Percentiles rank a stretch among this genome's conserved stretches.
Conservation (phyloP, 2,888 invertebrate species). For the Leptogaster cylindrica region DNA sequence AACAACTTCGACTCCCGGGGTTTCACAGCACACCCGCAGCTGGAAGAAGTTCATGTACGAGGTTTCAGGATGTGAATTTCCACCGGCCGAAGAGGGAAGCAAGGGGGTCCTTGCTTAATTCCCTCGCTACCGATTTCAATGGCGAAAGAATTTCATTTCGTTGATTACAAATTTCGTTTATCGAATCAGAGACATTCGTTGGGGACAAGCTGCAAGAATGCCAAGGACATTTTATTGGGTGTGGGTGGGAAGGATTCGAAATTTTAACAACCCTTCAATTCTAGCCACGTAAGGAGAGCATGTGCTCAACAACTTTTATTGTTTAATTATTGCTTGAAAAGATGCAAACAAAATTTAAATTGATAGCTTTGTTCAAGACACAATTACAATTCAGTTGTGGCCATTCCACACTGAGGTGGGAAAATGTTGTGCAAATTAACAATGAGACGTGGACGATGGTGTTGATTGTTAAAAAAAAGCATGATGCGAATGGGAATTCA, state of each 20-base stretch:
- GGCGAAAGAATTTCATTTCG: conserved; percentile 42
- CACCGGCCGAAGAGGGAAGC: background rate
- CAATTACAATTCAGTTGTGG: too few species aligned
- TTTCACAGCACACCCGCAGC: background rate
- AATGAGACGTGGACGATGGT: too few species aligned
- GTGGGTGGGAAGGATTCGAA: too few species aligned
- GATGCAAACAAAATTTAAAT: too few species aligned
- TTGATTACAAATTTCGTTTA: conserved; percentile 44
- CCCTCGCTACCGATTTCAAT: conserved; percentile 31
- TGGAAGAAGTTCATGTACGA: too few species aligned
- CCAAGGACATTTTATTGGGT: too few species aligned
- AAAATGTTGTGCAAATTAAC: too few species aligned
- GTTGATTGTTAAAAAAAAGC: too few species aligned
- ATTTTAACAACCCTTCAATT: too few species aligned
- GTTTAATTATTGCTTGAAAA: background rate
- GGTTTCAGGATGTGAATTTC: too few species aligned
- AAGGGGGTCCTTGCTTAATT: conserved; percentile 36
- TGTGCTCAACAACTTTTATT: background rate
- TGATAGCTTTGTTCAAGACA: background rate
- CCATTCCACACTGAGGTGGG: too few species aligned
- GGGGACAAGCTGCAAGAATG: background rate
- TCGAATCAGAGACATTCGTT: conserved; percentile 32
- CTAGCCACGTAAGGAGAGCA: background rate
- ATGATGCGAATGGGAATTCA: too few species aligned
- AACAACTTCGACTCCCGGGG: conserved; percentile 10